These are phyloP conservation scores for Balaenoptera acutorostrata DNA, from an alignment of 2,113 vertebrate species.

Conservation along the genomic window DNA sequence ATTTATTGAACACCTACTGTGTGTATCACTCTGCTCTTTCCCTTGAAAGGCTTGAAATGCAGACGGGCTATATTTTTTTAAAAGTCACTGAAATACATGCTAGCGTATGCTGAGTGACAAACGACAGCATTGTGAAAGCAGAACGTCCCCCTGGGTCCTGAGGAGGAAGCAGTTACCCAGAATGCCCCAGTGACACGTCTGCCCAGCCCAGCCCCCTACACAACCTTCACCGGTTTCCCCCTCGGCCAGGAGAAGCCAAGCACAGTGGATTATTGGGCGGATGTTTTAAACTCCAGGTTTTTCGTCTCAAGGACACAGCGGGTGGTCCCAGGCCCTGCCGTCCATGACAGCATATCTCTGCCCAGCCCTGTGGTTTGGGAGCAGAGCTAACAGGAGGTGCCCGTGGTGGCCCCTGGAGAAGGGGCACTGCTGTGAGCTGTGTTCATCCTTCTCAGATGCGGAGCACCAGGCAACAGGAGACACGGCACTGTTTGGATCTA, in stretches of 20 bases:
- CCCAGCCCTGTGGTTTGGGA: background rate
- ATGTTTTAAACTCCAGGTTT: background rate
- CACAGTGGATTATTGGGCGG: background rate
- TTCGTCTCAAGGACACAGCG: background rate
- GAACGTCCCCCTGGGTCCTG: background rate
- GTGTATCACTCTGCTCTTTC: background rate
- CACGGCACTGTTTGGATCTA: background rate
- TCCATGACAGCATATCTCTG: background rate
- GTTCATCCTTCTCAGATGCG: background rate
- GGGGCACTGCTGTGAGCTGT: background rate
- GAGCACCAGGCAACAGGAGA: background rate
- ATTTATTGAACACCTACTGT: background rate
- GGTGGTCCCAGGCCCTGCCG: background rate
- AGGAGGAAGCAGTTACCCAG: background rate
- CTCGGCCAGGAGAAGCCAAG: background rate
- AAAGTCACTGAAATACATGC: background rate
- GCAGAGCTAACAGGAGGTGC: accelerated
- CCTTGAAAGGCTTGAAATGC: background rate
- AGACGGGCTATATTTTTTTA: background rate
- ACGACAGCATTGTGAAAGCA: background rate
- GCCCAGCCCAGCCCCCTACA: background rate
- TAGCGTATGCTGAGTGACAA: background rate
- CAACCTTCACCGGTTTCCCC: background rate
- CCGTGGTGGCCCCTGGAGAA: too few species aligned
- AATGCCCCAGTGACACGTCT: background rate